Evolutionary conservation across 2,797 vertebrate species (phyloP).

Genomic region (Acrossocheilus fasciatus): DNA sequence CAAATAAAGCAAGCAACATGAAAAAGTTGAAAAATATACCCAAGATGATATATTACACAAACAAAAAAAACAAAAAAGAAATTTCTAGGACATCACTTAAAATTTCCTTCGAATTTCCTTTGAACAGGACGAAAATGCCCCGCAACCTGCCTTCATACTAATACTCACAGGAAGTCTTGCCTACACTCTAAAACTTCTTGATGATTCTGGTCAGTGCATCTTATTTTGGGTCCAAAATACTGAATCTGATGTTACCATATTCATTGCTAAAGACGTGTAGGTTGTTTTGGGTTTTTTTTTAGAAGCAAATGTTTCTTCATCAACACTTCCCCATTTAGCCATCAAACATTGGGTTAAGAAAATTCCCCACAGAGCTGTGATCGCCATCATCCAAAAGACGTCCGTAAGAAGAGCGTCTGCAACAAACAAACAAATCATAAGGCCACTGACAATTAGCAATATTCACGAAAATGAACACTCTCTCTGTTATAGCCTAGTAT

Average conservation of each 20-base stretch:
- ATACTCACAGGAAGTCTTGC: not conserved
- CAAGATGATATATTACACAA: not conserved
- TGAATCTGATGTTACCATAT: not conserved
- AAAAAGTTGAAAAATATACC: not conserved
- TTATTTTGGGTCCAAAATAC: not conserved
- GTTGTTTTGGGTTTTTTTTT: not conserved
- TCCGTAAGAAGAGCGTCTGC: constrained; percentile 84
- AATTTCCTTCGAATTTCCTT: not conserved
- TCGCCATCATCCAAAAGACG: constrained; percentile 83
- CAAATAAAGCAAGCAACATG: not conserved
- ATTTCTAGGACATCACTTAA: not conserved
- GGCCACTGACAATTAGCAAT: not conserved
- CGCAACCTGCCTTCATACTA: not conserved
- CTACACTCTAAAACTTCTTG: not conserved
- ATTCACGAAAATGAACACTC: not conserved
- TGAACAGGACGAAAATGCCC: not conserved
- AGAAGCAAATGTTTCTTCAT: constrained; percentile 10
- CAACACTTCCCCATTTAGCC: constrained; percentile 28
- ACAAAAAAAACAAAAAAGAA: not conserved
- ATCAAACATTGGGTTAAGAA: constrained; percentile 91
- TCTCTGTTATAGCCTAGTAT: not conserved
- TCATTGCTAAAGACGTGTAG: not conserved
- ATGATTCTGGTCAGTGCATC: constrained; percentile 3
- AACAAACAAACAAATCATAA: constrained; percentile 35
- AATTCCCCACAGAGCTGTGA: constrained; percentile 81